phyloP scores from a whole-genome alignment of 1,140 invertebrate species.

The Wiebesia pumilae region DNA sequence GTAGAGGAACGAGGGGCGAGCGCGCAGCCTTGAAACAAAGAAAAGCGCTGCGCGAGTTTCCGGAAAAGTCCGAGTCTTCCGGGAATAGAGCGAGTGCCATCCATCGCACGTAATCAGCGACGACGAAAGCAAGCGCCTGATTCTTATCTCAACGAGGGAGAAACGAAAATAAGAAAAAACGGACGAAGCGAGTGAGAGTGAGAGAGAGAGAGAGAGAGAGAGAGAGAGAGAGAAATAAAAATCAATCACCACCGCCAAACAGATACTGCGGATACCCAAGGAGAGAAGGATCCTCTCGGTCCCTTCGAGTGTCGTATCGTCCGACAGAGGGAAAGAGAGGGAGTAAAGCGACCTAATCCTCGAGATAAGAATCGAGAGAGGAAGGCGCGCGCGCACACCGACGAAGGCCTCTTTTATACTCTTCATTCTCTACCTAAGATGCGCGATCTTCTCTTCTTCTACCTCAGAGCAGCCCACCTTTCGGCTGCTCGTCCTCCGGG shows the following conservation, averaged over 20 bases:
- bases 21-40: not conserved
- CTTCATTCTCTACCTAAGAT: slow-evolving; percentile 14
- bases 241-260: slow-evolving; percentile 33
- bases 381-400: not conserved
- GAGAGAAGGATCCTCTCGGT: not conserved
- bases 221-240: not conserved
- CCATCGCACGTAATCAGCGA: not conserved
- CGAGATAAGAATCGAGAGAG: slow-evolving; percentile 44
- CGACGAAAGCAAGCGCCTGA: not conserved
- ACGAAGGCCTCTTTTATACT: not conserved
- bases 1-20: not conserved
- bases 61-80: slow-evolving; percentile 27
- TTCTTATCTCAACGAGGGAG: slow-evolving; percentile 14
- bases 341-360: slow-evolving; percentile 40
- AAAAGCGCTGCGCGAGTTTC: slow-evolving; percentile 1
- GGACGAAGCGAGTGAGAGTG: not conserved
- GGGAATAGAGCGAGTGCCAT: slow-evolving; percentile 12
- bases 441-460: not conserved
- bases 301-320: not conserved
- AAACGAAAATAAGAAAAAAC: not conserved
- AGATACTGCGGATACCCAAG: not conserved
- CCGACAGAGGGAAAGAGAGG: not conserved
- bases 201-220: not conserved
- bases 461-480: not conserved
- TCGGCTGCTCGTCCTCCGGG: not conserved